Conservation (phyloP, 2,113 vertebrate species). For the Xyliphius kryptos region DNA sequence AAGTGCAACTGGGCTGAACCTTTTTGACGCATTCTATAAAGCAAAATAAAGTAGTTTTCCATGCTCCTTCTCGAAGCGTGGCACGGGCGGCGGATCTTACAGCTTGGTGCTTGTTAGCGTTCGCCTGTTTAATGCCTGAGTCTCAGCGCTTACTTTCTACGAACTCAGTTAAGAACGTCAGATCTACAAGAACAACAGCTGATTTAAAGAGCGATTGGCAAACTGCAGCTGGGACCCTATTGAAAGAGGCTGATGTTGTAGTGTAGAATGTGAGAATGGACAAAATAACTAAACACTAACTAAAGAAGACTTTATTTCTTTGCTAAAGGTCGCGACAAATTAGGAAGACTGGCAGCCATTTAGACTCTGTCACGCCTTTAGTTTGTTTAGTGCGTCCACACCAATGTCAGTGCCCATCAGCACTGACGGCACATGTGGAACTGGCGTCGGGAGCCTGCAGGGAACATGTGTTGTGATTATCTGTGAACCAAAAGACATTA, state of each 20-base stretch:
- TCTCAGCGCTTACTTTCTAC: not conserved
- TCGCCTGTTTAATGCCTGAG: slow-evolving; percentile 21
- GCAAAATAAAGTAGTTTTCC: slow-evolving; percentile 14
- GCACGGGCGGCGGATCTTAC: slow-evolving; percentile 20
- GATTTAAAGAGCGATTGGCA: too few species aligned
- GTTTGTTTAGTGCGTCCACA: not conserved
- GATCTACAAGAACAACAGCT: too few species aligned
- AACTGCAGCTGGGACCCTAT: not conserved
- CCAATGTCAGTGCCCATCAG: not conserved
- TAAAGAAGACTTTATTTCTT: not conserved
- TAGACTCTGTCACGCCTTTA: not conserved
- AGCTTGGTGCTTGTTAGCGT: slow-evolving; percentile 10
- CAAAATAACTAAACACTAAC: not conserved
- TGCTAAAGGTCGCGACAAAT: not conserved
- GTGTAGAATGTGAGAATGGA: not conserved
- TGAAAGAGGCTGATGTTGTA: not conserved
- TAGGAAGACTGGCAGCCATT: not conserved
- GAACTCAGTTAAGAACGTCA: not conserved
- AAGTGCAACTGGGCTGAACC: slow-evolving; percentile 27
- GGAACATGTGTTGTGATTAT: not conserved
- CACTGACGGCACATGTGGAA: not conserved
- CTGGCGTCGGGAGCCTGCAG: not conserved
- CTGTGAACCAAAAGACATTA: not conserved
- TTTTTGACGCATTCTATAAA: slow-evolving; percentile 35
- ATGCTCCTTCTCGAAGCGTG: slow-evolving; percentile 11